Evolutionary conservation across 2,888 invertebrate genomes (phyloP), one percentile per base, ranked within the genome.

Genomic region (Cosmia pyralina): DNA sequence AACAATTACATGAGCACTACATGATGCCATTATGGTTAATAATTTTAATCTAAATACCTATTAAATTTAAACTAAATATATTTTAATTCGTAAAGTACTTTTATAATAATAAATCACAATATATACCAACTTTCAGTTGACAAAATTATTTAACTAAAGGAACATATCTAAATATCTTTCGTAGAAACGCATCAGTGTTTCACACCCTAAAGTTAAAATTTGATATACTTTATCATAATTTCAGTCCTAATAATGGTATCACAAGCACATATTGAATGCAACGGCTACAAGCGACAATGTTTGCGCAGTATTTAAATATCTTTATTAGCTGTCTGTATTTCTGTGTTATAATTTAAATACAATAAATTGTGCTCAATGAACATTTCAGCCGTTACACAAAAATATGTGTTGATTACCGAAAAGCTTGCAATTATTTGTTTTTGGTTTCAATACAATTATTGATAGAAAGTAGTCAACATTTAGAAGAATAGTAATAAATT

Each of bases 101-200:
- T 88, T 93, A 93, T 93, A 91, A 92, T 93, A 91, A 93, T 93
- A 95, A 95, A 96, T 95, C 95, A 96, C 96, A 96, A 94, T 93
- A 88, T 86, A 87, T 89, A 93, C 89, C 96, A 96, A 96, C 96
- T 96, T 95, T 94, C 75, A 96, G 96, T 95, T 94, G 95, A 94
- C 91, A 91, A 94, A 94, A 92, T 90, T 89, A 92, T 91, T 92
- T 85, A 92, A 91, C 91, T 92, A 92, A 94, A 94, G 93, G 94
- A 93, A 94, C 93, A 92, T 91, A 92, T 88, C 90, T 92, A 92
- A 90, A 89, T 90, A 90, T 86, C 84, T 86, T 89, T 89, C 82
- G 81, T 89, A 89, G 90, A 90, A 89, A 90, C 91, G 87, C 87
- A 88, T 84, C 79, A 91, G 93, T 93, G 93, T 93, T 92, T 92